A percentile compares a stretch with the other conserved stretches of the same genome.
Conservation (phyloP, 2,888 invertebrate genomes). For the Epicampocera succincta region DNA sequence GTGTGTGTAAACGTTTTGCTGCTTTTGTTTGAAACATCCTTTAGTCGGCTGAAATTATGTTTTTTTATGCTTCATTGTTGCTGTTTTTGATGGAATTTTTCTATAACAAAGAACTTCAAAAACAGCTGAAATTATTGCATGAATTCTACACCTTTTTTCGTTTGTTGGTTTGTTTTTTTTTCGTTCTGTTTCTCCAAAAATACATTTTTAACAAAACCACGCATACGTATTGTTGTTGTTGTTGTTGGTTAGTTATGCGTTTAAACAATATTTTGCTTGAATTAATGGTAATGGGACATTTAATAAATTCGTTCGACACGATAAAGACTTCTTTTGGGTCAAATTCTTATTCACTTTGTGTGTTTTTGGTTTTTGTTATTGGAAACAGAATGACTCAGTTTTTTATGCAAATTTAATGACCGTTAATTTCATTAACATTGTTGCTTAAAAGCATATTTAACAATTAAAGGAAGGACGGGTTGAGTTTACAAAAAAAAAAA, state of each 20-base stretch:
- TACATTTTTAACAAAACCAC: background rate
- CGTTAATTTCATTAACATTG: constrained; percentile 1
- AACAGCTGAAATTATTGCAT: constrained; percentile 65
- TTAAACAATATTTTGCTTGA: constrained; percentile 27
- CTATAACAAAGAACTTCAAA: constrained; percentile 40
- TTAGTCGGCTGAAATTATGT: constrained; percentile 22
- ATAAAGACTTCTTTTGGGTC: constrained; percentile 14
- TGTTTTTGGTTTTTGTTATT: no score
- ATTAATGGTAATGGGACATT: constrained; percentile 48
- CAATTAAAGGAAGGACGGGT: constrained; percentile 39
- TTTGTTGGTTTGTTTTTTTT: no score
- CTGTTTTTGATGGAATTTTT: constrained; percentile 53
- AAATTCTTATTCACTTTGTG: background rate
- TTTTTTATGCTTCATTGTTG: constrained; percentile 29
- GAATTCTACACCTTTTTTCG: constrained; percentile 61
- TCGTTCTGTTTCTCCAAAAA: constrained; percentile 3
- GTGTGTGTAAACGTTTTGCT: constrained; percentile 19
- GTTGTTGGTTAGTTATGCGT: background rate
- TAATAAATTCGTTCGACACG: constrained; percentile 61
- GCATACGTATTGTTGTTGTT: background rate
- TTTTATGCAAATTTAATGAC: constrained; percentile 50
- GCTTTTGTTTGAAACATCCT: constrained; percentile 34
- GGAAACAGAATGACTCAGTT: constrained; percentile 32
- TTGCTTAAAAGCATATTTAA: constrained; percentile 27
- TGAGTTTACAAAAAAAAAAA: background rate